Evolutionary conservation across 2,888 invertebrate genomes (phyloP).

Genomic region (Ophonus ardosiacus): DNA sequence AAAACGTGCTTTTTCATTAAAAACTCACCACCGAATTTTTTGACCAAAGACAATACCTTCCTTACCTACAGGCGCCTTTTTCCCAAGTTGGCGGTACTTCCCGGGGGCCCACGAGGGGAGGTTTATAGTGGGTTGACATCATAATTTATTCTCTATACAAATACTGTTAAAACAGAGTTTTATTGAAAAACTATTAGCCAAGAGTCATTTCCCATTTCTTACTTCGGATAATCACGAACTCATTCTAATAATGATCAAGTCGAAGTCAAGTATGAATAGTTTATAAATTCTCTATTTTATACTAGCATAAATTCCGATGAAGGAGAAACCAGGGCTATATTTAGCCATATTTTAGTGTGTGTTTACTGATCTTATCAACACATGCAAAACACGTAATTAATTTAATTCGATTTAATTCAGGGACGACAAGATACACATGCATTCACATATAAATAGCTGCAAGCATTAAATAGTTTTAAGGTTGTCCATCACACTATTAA

Average conservation of each 20-base stretch:
- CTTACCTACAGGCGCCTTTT: too few species aligned
- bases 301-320: not conserved
- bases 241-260: not conserved
- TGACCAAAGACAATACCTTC: too few species aligned
- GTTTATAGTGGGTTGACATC: too few species aligned
- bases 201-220: too few species aligned
- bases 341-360: not conserved
- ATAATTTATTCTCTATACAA: too few species aligned
- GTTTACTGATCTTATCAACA: constrained; percentile 52
- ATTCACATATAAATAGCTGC: constrained; percentile 13
- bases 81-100: too few species aligned
- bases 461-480: constrained; percentile 29
- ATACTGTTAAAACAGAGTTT: too few species aligned
- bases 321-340: not conserved
- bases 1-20: too few species aligned
- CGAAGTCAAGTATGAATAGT: not conserved
- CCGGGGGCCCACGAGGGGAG: too few species aligned
- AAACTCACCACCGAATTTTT: too few species aligned
- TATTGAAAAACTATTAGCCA: too few species aligned
- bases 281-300: constrained; percentile 6
- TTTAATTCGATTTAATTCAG: constrained; percentile 40
- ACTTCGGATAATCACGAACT: too few species aligned
- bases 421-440: not conserved
- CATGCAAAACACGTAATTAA: constrained; percentile 18
- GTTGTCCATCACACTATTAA: constrained; percentile 18